These are phyloP conservation scores for Psittacula echo DNA, from an alignment of 2,797 vertebrate species.

Conservation along the genomic window DNA sequence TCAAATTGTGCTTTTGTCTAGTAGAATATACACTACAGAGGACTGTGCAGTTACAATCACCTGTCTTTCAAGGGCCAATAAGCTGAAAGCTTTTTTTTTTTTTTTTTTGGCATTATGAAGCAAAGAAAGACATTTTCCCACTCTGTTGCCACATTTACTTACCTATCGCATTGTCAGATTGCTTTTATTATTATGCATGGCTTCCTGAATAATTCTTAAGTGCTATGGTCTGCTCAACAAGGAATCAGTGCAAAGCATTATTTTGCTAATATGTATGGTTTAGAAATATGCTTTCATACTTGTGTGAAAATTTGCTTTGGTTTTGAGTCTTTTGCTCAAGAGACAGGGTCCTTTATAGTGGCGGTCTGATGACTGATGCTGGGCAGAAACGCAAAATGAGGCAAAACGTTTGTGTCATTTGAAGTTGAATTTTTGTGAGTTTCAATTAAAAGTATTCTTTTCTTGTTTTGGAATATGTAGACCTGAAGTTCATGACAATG, in stretches of 20 bases:
- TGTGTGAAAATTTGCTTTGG: conserved; percentile 28
- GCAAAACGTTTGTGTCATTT: neutral
- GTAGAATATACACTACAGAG: conserved; percentile 3
- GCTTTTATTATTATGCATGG: conserved; percentile 44
- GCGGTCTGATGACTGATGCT: neutral
- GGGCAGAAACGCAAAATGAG: neutral
- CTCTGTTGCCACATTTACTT: conserved; percentile 35
- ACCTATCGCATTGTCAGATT: conserved; percentile 36
- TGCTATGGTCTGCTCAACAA: neutral
- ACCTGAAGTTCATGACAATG: conserved; percentile 13
- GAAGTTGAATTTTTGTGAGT: neutral
- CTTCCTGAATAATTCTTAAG: conserved; percentile 41
- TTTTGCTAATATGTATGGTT: neutral
- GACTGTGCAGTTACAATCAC: neutral
- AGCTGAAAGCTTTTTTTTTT: neutral
- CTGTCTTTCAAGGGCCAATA: conserved; percentile 52
- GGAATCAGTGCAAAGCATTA: neutral
- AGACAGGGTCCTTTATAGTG: neutral
- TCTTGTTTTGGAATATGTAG: neutral
- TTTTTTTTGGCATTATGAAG: conserved; percentile 29
- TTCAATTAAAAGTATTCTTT: conserved; percentile 19
- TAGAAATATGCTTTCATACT: conserved; percentile 32
- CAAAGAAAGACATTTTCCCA: conserved; percentile 47
- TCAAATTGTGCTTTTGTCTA: conserved; percentile 6
- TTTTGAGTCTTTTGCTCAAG: conserved; percentile 9